Conservation (phyloP, 1,140 invertebrate species). For the Leptopilina clavipes region DNA sequence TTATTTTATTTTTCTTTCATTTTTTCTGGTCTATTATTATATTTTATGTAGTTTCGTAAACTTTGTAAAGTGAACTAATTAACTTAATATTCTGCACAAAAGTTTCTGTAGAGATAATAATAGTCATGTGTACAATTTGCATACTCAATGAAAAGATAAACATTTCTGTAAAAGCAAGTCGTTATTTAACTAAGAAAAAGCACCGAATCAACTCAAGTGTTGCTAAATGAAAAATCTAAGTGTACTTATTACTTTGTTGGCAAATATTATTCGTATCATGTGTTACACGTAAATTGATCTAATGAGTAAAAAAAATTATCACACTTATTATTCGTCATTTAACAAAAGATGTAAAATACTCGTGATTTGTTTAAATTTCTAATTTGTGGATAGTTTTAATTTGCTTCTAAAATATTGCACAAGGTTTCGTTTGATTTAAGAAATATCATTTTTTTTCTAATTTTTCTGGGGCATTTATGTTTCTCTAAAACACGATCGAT, state of each 20-base stretch:
- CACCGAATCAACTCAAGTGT: not conserved
- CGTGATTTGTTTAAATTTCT: not conserved
- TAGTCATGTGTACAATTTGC: not conserved
- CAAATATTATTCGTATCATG: conserved; percentile 2
- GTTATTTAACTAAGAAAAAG: conserved; percentile 2
- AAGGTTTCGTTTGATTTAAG: not conserved
- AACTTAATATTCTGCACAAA: not conserved
- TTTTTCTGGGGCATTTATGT: too few relatives aligned
- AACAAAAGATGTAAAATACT: not conserved
- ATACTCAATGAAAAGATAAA: not conserved
- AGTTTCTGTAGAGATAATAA: not conserved
- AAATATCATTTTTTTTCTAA: not conserved
- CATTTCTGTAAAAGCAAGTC: conserved; percentile 18
- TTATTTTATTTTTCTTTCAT: not conserved
- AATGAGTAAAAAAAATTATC: not conserved
- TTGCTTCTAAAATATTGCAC: not conserved
- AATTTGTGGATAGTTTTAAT: not conserved
- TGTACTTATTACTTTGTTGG: not conserved
- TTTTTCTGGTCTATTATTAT: not conserved
- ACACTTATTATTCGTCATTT: not conserved
- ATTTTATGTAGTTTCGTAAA: not conserved
- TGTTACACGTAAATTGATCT: not conserved
- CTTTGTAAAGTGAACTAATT: not conserved
- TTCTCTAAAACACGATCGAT: too few relatives aligned
- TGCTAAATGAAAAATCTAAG: conserved; percentile 2